Conservation (phyloP, 2,797 vertebrate genomes). For the Poeciliopsis infans region DNA sequence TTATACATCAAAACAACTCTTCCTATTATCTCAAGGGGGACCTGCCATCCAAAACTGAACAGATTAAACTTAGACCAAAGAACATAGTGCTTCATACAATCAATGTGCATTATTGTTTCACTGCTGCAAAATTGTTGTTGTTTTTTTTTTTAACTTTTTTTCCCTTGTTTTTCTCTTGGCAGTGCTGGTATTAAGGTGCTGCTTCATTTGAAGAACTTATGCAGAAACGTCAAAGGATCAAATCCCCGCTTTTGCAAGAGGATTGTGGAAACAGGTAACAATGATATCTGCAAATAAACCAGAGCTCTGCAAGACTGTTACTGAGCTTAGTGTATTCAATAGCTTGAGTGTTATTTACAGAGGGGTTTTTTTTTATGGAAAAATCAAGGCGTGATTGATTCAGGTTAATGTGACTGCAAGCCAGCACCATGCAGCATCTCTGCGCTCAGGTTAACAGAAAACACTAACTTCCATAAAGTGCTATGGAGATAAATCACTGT, state of each 20-base stretch:
- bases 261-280: constrained; percentile 70
- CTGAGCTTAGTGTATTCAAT: constrained; percentile 67
- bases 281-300: constrained; percentile 65
- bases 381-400: constrained; percentile 87
- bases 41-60: constrained; percentile 63
- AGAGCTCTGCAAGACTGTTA: constrained; percentile 54
- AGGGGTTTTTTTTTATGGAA: constrained; percentile 84
- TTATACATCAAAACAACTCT: constrained; percentile 76
- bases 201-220: constrained; percentile 58
- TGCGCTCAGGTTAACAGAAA: constrained; percentile 86
- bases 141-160: constrained; percentile 60
- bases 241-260: constrained; percentile 63
- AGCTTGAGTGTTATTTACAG: constrained; percentile 80
- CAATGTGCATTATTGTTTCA: constrained; percentile 68
- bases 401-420: constrained; percentile 84
- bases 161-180: constrained; percentile 50
- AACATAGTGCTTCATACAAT: constrained; percentile 62
- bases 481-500: constrained; percentile 99
- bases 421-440: constrained; percentile 76
- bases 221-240: constrained; percentile 60
- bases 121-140: constrained; percentile 40
- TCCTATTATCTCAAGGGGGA: constrained; percentile 72
- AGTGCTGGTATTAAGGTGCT: constrained; percentile 62
- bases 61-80: constrained; percentile 61
- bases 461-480: constrained; percentile 85